Percentiles rank a stretch among this genome's conserved stretches.
These are phyloP conservation scores for Drosophila pseudoananassae DNA, from an alignment of 1,140 invertebrate genomes.

Conservation along the genomic window DNA sequence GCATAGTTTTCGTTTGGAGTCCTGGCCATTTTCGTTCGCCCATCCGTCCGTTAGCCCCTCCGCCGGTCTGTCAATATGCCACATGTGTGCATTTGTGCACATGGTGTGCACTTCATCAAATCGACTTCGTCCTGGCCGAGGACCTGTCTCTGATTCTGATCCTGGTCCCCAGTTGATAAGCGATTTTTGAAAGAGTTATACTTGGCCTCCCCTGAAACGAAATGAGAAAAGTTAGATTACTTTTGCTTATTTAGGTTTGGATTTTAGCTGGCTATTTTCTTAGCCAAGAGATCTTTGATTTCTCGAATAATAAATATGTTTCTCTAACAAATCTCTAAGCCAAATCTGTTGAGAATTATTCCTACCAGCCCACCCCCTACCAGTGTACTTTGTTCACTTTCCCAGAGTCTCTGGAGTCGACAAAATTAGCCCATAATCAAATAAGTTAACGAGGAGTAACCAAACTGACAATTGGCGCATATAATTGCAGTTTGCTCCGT, in stretches of 20 bases:
- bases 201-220: constrained; percentile 21
- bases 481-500: constrained; percentile 60
- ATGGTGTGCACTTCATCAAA: constrained; percentile 73
- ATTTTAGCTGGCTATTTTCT: constrained; percentile 11
- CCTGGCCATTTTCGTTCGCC: constrained; percentile 48
- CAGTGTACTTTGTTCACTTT: not conserved
- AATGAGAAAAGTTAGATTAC: constrained; percentile 78
- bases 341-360: not conserved
- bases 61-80: constrained; percentile 59
- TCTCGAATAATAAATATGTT: not conserved
- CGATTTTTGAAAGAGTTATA: constrained; percentile 32
- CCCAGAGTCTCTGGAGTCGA: constrained; percentile 4
- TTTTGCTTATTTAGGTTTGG: constrained; percentile 60
- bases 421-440: constrained; percentile 76
- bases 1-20: constrained; percentile 66
- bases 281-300: not conserved
- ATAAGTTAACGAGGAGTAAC: constrained; percentile 75
- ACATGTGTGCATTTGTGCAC: constrained; percentile 45
- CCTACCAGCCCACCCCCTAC: not conserved
- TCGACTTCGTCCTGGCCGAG: constrained; percentile 31
- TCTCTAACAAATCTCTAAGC: not conserved
- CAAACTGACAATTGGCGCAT: constrained; percentile 76
- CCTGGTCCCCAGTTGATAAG: constrained; percentile 58
- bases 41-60: not conserved
- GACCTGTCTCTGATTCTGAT: constrained; percentile 31